Conservation (phyloP, 2,113 vertebrate genomes). For the Gymnobelideus leadbeateri region DNA sequence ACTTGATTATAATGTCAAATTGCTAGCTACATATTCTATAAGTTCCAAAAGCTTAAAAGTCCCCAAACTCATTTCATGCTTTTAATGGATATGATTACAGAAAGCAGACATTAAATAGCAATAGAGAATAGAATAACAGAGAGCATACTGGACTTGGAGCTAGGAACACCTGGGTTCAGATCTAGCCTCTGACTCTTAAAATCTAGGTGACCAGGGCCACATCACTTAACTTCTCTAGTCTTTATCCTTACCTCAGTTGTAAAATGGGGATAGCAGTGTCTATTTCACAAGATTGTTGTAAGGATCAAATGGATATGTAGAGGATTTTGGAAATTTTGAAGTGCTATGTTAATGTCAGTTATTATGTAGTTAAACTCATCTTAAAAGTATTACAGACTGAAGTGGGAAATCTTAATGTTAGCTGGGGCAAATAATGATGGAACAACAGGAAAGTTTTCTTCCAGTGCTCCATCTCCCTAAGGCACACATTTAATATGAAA, state of each 20-base stretch:
- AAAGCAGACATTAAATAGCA: background rate
- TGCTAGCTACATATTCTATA: constrained; percentile 26
- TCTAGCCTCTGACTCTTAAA: background rate
- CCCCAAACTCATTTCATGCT: constrained; percentile 1
- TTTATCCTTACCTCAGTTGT: background rate
- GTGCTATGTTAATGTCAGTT: background rate
- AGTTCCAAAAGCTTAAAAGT: background rate
- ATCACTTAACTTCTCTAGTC: background rate
- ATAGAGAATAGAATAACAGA: background rate
- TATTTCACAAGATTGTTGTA: background rate
- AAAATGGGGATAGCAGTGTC: background rate
- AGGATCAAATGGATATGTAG: background rate
- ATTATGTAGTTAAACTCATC: background rate
- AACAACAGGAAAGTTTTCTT: background rate
- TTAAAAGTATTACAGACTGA: background rate
- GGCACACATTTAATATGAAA: background rate
- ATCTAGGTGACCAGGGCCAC: background rate
- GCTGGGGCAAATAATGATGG: background rate
- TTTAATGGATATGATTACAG: background rate
- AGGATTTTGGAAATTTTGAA: background rate
- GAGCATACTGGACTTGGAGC: background rate
- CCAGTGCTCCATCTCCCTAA: background rate
- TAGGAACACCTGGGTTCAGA: background rate
- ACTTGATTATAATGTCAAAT: background rate
- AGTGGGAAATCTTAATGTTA: background rate